phyloP scores from a whole-genome alignment of 1,140 invertebrate species.

The Coboldia fuscipes region DNA sequence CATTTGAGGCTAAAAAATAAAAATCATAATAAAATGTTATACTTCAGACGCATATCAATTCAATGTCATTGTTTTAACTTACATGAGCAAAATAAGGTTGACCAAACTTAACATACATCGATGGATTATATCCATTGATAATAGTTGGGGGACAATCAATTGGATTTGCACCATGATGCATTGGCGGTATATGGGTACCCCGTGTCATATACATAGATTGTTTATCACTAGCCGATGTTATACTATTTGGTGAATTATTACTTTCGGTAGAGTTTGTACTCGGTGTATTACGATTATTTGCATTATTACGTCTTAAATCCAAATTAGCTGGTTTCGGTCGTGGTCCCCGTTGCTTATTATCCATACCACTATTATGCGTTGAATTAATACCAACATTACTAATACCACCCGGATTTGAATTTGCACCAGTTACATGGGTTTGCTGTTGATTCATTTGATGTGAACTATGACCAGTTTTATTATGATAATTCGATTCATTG shows the following conservation, averaged over 20 bases:
- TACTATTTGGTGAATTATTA: conserved; percentile 21
- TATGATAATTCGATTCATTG: neutral
- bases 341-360: conserved; percentile 2
- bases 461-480: neutral
- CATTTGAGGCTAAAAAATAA: conserved; percentile 13
- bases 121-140: conserved; percentile 15
- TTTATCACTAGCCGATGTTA: conserved; percentile 8
- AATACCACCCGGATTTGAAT: no score
- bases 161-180: conserved; percentile 5
- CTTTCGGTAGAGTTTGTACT: conserved; percentile 16
- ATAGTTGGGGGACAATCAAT: conserved; percentile 7
- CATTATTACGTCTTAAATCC: conserved; percentile 16
- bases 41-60: neutral
- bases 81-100: conserved; percentile 22
- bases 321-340: conserved; percentile 13
- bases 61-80: conserved; percentile 6
- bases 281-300: conserved; percentile 18
- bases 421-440: no score
- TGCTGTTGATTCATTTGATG: no score
- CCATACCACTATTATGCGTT: no score
- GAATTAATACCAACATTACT: no score
- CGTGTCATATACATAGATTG: conserved; percentile 8
- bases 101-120: conserved; percentile 20
- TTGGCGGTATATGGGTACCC: conserved; percentile 6
- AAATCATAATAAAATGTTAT: neutral